phyloP scores from a whole-genome alignment of 2,888 invertebrate genomes.

The Gastrophysa polygoni region DNA sequence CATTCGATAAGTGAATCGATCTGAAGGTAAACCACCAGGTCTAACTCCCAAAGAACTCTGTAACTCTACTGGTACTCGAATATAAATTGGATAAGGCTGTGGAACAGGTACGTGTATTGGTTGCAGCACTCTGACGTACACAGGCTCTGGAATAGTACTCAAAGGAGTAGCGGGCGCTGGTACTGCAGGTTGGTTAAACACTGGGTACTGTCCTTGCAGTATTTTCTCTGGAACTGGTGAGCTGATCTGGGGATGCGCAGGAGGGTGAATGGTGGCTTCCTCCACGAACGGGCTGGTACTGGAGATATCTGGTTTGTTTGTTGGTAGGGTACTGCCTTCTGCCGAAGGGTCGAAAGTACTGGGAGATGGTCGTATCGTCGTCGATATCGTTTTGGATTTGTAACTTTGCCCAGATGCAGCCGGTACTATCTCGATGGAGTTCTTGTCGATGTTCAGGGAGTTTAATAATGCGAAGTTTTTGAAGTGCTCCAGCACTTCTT shows the following conservation, averaged over 20 bases:
- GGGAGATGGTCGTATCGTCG: background rate
- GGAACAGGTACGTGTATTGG: background rate
- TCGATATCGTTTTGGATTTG: background rate
- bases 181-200: background rate
- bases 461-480: background rate
- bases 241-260: background rate
- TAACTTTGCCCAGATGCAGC: background rate
- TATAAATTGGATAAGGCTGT: background rate
- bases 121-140: background rate
- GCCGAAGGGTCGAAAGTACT: background rate
- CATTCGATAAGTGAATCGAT: background rate
- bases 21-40: background rate
- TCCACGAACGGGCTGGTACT: background rate
- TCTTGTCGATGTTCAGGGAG: background rate
- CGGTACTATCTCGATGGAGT: background rate
- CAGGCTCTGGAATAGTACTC: background rate
- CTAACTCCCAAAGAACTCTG: background rate
- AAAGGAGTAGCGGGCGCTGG: background rate
- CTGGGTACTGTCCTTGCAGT: too few relatives aligned
- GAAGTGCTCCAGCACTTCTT: background rate
- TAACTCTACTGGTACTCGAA: background rate
- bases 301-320: background rate
- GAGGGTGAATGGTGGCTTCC: background rate
- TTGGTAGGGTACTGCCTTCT: background rate
- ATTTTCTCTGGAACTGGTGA: background rate